A percentile compares a stretch with the other conserved stretches of the same genome.
phyloP scores from a whole-genome alignment of 2,113 vertebrate genomes.

The Megaceryle maxima region DNA sequence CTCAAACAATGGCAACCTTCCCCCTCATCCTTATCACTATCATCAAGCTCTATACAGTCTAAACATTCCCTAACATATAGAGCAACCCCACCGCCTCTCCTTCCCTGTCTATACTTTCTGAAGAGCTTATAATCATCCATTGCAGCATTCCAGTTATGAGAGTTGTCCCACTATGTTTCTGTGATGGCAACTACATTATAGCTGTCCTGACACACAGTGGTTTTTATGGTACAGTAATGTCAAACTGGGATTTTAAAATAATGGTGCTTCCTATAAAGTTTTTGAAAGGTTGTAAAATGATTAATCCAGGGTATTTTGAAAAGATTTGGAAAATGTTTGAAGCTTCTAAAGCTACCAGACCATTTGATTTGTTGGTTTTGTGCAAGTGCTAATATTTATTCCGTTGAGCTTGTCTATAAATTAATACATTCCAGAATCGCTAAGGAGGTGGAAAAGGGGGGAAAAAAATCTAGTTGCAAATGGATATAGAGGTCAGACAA shows the following conservation, averaged over 20 bases:
- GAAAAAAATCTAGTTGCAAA: not conserved
- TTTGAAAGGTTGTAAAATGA: slow-evolving; percentile 22
- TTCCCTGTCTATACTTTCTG: too few relatives aligned
- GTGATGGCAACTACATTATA: too few relatives aligned
- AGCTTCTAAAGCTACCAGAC: not conserved
- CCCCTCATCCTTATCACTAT: too few relatives aligned
- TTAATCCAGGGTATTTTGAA: slow-evolving; percentile 24
- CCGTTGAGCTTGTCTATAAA: not conserved
- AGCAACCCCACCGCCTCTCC: too few relatives aligned
- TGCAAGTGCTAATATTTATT: not conserved
- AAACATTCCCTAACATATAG: too few relatives aligned
- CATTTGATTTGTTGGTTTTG: not conserved
- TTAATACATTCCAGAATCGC: not conserved
- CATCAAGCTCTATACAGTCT: too few relatives aligned
- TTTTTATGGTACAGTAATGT: not conserved
- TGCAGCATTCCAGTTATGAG: too few relatives aligned
- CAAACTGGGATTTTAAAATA: slow-evolving; percentile 5
- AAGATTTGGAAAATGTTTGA: slow-evolving; percentile 21
- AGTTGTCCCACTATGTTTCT: too few relatives aligned
- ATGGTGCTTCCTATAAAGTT: not conserved
- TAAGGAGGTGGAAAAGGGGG: not conserved
- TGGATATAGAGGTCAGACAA: not conserved
- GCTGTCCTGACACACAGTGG: too few relatives aligned
- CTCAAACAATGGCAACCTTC: too few relatives aligned
- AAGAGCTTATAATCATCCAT: too few relatives aligned